Evolutionary conservation across 2,113 vertebrate genomes (phyloP).

Genomic region (Aleadryas rufinucha): DNA sequence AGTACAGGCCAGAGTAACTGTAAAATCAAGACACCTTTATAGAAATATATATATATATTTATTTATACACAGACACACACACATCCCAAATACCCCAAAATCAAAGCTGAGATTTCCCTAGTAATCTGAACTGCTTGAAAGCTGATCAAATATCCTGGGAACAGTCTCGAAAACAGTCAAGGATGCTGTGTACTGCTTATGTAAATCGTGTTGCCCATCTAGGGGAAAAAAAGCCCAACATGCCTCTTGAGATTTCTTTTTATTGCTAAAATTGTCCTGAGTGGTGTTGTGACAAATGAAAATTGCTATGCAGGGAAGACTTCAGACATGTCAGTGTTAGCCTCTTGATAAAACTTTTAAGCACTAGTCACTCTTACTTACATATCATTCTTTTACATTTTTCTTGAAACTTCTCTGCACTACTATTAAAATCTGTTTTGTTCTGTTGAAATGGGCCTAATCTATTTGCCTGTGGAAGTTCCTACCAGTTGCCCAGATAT

Average conservation of each 20-base stretch:
- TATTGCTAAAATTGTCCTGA: background rate
- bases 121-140: background rate
- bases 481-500: background rate
- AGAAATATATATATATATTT: background rate
- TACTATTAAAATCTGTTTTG: background rate
- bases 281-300: background rate
- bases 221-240: background rate
- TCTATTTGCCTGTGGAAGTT: background rate
- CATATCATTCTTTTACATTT: background rate
- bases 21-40: background rate
- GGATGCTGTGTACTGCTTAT: background rate
- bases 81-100: background rate
- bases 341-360: background rate
- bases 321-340: rapidly evolving
- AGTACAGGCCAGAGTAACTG: background rate
- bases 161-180: background rate
- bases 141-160: background rate
- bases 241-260: background rate
- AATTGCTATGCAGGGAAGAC: background rate
- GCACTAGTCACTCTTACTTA: background rate
- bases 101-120: background rate
- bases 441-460: background rate
- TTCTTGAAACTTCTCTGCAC: background rate
- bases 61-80: background rate
- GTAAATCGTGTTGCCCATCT: background rate